A percentile compares a stretch with the other conserved stretches of the same genome.
Conservation (phyloP, 2,797 vertebrate genomes). For the Sphenopsis melanotis region DNA sequence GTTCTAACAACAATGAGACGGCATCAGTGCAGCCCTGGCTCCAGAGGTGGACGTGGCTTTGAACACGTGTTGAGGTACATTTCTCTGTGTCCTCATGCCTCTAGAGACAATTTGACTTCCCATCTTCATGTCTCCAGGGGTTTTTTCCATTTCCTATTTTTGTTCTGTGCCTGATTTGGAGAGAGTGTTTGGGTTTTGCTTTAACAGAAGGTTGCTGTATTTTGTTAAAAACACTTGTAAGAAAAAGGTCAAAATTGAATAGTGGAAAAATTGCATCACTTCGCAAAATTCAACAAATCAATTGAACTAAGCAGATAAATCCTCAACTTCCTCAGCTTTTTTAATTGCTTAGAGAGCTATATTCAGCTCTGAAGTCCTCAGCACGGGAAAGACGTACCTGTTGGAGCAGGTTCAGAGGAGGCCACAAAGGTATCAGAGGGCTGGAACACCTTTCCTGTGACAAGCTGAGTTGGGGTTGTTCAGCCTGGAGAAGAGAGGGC, state of each 20-base stretch:
- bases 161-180: neutral
- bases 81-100: neutral
- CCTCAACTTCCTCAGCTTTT: neutral
- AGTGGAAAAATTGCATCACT: neutral
- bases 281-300: neutral
- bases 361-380: neutral
- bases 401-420: neutral
- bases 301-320: neutral
- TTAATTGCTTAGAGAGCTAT: neutral
- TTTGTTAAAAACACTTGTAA: neutral
- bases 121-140: neutral
- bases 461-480: neutral
- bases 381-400: neutral
- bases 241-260: neutral
- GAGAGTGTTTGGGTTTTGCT: neutral
- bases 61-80: neutral
- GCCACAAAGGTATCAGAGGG: neutral
- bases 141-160: slow-evolving; percentile 16
- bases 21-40: neutral
- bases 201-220: neutral
- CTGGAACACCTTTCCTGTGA: neutral
- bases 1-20: neutral
- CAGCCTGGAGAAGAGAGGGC: neutral
- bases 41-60: neutral
- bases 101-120: neutral